phyloP scores from a whole-genome alignment of 2,113 vertebrate genomes.

The Choloepus hoffmanni region DNA sequence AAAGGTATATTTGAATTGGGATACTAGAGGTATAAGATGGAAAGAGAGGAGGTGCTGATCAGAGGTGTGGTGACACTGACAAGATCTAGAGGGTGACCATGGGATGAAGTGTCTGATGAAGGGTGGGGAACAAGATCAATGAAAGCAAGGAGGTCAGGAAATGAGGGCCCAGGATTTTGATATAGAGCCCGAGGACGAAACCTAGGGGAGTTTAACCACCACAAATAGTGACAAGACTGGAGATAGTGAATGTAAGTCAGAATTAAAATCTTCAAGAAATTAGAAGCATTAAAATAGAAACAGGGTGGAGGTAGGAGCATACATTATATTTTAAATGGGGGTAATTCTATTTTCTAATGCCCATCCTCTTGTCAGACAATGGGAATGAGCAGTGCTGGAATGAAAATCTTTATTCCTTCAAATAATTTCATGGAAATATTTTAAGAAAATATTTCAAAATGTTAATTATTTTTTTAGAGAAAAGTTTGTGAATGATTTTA shows the following conservation, averaged over 20 bases:
- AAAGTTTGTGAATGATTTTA: background rate
- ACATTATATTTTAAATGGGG: background rate
- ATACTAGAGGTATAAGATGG: background rate
- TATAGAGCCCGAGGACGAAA: background rate
- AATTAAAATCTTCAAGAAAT: background rate
- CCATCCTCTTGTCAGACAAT: background rate
- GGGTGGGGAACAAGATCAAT: background rate
- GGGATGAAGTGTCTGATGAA: background rate
- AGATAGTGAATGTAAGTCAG: background rate
- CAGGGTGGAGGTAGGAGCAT: background rate
- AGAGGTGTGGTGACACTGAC: background rate
- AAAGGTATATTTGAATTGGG: background rate
- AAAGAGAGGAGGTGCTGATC: background rate
- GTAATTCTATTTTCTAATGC: background rate
- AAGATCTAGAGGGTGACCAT: too few species aligned
- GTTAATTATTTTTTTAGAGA: background rate
- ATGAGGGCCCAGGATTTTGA: background rate
- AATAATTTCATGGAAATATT: background rate
- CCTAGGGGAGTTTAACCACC: background rate
- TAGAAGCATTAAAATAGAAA: background rate
- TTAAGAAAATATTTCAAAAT: background rate
- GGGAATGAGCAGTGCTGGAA: background rate
- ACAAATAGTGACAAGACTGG: background rate
- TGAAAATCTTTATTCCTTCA: background rate
- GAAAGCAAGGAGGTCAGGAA: background rate